Percentiles rank a stretch among this genome's conserved stretches.
Evolutionary conservation across 2,797 vertebrate species (phyloP).

Genomic region (Enteromius thamalakanensis): DNA sequence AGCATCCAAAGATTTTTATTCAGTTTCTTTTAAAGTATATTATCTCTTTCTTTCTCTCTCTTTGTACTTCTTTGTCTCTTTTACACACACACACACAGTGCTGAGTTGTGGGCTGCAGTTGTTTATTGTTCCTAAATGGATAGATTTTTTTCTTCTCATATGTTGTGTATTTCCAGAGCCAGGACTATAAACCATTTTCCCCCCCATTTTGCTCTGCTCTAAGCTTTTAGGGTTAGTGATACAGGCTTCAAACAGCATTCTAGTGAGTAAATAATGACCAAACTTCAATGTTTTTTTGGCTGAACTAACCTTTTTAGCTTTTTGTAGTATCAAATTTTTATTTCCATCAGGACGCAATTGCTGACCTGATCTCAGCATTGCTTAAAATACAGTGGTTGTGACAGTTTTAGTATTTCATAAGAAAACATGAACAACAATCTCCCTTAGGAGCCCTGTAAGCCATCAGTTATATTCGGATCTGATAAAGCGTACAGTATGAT

Average conservation of each 20-base stretch:
- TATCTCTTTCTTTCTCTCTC: background rate
- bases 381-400: conserved; percentile 9
- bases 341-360: background rate
- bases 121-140: conserved; percentile 33
- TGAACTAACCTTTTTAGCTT: background rate
- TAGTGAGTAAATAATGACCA: background rate
- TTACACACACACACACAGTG: conserved; percentile 40
- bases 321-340: conserved; percentile 3
- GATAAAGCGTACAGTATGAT: conserved; percentile 9
- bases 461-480: conserved; percentile 19
- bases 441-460: conserved; percentile 15
- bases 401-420: conserved; percentile 26
- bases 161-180: conserved; percentile 30
- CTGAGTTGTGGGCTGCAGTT: conserved; percentile 20
- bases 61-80: too few species aligned
- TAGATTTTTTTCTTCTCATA: background rate
- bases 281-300: background rate
- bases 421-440: conserved; percentile 24
- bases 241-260: background rate
- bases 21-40: background rate
- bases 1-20: background rate
- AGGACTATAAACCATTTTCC: background rate
- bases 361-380: background rate
- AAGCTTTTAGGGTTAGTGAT: background rate
- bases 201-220: background rate